A percentile compares a stretch with the other conserved stretches of the same genome.
These are phyloP conservation scores for Drosophila repletoides DNA, from an alignment of 1,140 invertebrate species.

Conservation along the genomic window DNA sequence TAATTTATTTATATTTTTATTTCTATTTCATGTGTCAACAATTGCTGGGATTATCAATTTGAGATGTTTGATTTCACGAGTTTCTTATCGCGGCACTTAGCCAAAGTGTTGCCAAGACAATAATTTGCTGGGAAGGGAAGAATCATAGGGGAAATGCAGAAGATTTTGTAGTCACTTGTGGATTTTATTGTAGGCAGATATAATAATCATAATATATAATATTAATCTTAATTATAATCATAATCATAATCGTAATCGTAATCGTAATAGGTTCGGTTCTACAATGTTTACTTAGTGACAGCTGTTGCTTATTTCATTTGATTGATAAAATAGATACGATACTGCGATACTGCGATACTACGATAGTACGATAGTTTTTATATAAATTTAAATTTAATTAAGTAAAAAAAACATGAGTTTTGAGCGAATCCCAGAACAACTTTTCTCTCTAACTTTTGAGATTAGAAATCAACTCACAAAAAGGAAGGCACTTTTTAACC, in stretches of 20 bases:
- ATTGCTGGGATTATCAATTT: slow-evolving; percentile 15
- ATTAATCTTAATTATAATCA: not conserved
- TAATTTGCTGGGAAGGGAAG: not conserved
- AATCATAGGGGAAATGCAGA: not conserved
- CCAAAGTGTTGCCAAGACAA: slow-evolving; percentile 14
- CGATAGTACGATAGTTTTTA: too few species aligned
- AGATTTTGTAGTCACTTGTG: slow-evolving; percentile 3
- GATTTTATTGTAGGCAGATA: slow-evolving; percentile 14
- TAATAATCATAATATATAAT: slow-evolving; percentile 17
- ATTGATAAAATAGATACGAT: too few species aligned
- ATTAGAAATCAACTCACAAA: slow-evolving; percentile 12
- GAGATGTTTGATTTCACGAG: slow-evolving; percentile 19
- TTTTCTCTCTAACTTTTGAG: too few species aligned
- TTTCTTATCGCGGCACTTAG: slow-evolving; percentile 19
- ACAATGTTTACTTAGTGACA: slow-evolving; percentile 1
- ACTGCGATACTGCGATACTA: too few species aligned
- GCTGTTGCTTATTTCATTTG: not conserved
- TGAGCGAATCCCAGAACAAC: not conserved
- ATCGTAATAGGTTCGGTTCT: not conserved
- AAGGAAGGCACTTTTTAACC: slow-evolving; percentile 65
- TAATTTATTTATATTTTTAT: slow-evolving; percentile 26
- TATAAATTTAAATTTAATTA: slow-evolving; percentile 33
- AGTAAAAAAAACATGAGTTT: slow-evolving; percentile 26
- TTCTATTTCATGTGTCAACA: slow-evolving; percentile 4
- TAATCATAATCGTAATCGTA: not conserved